Conservation (phyloP, 2,113 vertebrate species). For the Platichthys stellatus region DNA sequence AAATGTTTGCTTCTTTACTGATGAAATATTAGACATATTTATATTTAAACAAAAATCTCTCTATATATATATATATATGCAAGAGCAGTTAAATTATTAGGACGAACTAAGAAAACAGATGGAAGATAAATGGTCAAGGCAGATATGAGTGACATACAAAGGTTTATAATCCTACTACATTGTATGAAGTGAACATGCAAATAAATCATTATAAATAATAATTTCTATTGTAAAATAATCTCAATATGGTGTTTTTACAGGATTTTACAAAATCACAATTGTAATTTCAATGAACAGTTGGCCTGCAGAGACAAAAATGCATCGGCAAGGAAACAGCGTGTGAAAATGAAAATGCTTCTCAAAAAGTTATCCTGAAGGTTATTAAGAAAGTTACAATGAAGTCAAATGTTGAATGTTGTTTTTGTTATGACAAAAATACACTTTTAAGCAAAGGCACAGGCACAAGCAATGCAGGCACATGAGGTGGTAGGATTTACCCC, state of each 20-base stretch:
- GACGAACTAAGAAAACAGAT: no score
- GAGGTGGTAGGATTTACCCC: slow-evolving; percentile 60
- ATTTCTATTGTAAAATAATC: not conserved
- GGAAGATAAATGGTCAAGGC: no score
- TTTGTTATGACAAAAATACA: slow-evolving; percentile 5
- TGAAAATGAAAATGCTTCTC: not conserved
- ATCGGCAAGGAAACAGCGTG: slow-evolving; percentile 7
- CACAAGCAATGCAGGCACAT: slow-evolving; percentile 49
- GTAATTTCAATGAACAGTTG: slow-evolving; percentile 34
- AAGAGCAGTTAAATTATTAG: no score
- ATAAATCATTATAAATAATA: no score
- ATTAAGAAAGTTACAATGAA: slow-evolving; percentile 6
- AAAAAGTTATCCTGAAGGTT: not conserved
- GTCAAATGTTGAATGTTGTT: not conserved
- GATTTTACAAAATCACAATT: not conserved
- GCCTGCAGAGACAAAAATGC: slow-evolving; percentile 33
- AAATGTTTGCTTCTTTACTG: no score
- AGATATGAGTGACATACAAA: no score
- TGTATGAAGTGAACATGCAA: not conserved
- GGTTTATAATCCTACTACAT: no score
- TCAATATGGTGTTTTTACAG: not conserved
- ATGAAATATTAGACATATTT: no score
- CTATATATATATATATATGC: no score
- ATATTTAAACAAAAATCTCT: no score
- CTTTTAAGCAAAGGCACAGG: slow-evolving; percentile 57